These are phyloP conservation scores for Drosophila stalkeri DNA, from an alignment of 2,888 invertebrate genomes.

Conservation along the genomic window DNA sequence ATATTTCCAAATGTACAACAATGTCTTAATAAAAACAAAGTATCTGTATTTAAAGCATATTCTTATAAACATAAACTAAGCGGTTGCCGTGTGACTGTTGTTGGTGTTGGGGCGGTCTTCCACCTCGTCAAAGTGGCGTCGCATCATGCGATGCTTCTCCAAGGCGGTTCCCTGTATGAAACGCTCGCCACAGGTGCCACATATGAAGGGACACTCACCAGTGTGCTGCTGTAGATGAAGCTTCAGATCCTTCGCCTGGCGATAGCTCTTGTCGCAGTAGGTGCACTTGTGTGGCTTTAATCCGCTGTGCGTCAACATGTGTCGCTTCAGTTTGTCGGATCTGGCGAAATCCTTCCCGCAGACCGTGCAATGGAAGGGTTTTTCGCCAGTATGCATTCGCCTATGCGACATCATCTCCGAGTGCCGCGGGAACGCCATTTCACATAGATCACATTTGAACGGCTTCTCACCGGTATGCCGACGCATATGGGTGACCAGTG, in stretches of 20 bases:
- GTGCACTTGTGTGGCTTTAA: constrained; percentile 87
- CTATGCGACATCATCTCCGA: constrained; percentile 88
- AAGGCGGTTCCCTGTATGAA: constrained; percentile 88
- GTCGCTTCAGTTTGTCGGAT: constrained; percentile 85
- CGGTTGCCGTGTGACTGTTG: constrained; percentile 6
- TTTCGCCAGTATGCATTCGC: constrained; percentile 88
- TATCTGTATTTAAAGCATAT: constrained; percentile 19
- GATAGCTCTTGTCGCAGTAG: constrained; percentile 86
- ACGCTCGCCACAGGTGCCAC: constrained; percentile 79
- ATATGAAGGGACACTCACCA: constrained; percentile 84
- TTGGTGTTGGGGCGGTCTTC: constrained; percentile 47
- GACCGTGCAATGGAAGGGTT: constrained; percentile 88
- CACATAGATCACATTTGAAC: constrained; percentile 86
- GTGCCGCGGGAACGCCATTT: constrained; percentile 86
- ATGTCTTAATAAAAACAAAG: constrained; percentile 26
- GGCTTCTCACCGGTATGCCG: constrained; percentile 88
- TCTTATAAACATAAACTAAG: constrained; percentile 17
- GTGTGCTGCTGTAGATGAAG: constrained; percentile 89
- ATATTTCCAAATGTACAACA: neutral
- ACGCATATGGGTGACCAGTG: constrained; percentile 88
- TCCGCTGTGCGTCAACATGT: constrained; percentile 87
- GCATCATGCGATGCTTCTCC: constrained; percentile 88
- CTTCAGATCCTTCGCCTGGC: constrained; percentile 90
- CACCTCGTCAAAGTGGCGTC: constrained; percentile 77
- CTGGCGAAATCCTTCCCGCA: constrained; percentile 87